Evolutionary conservation across 2,888 invertebrate genomes (phyloP).

Genomic region (Timandra comae): DNA sequence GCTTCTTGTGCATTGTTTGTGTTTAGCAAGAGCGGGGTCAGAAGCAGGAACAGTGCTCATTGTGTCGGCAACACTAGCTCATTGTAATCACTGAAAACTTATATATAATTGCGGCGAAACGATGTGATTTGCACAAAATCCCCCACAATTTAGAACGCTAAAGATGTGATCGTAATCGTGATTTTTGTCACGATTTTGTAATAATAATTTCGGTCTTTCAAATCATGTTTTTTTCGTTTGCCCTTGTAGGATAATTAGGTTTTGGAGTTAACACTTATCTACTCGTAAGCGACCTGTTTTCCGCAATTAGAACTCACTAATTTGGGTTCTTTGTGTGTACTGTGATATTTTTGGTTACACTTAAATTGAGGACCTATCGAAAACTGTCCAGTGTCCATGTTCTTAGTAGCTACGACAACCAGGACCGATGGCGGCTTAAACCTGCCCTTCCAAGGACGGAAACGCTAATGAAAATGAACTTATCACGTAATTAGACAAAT

Average conservation of each 20-base stretch:
- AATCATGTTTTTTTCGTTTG: not conserved
- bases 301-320: too few species aligned
- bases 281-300: too few species aligned
- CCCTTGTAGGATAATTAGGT: too few species aligned
- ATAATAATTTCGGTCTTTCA: slow-evolving; percentile 12
- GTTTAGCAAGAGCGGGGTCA: slow-evolving; percentile 63
- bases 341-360: too few species aligned
- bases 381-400: too few species aligned
- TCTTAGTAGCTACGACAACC: too few species aligned
- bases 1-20: slow-evolving; percentile 57
- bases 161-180: slow-evolving; percentile 40
- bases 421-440: too few species aligned
- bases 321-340: too few species aligned
- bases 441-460: too few species aligned
- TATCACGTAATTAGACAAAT: slow-evolving; percentile 4
- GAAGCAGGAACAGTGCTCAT: slow-evolving; percentile 44
- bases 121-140: slow-evolving; percentile 27
- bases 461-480: slow-evolving; percentile 8
- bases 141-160: slow-evolving; percentile 30
- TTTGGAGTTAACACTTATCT: too few species aligned
- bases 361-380: too few species aligned
- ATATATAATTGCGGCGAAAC: slow-evolving; percentile 40
- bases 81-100: slow-evolving; percentile 55
- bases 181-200: slow-evolving; percentile 43
- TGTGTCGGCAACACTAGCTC: slow-evolving; percentile 48